Conservation (phyloP, 2,797 vertebrate species). For the Alca torda region DNA sequence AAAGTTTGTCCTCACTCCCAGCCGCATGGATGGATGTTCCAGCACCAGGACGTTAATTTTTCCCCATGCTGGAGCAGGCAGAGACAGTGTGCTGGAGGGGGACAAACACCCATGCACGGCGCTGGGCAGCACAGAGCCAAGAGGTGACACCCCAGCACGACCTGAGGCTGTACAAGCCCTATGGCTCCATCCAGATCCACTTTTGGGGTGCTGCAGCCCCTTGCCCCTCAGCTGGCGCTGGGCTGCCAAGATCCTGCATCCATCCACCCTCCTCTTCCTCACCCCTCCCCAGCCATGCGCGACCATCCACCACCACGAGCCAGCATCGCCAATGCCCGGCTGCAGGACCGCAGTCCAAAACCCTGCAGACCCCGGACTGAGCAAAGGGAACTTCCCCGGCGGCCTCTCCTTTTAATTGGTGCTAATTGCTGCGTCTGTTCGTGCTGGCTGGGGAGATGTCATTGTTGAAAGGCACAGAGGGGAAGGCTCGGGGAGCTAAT, state of each 20-base stretch:
- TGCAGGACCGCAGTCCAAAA: not conserved
- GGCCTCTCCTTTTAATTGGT: conserved; percentile 72
- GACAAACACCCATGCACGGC: not conserved
- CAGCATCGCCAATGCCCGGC: not conserved
- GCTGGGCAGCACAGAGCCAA: not conserved
- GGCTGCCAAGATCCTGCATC: not conserved
- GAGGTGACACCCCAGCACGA: not conserved
- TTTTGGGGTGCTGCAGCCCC: not conserved
- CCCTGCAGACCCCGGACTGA: not conserved
- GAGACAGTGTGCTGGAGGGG: not conserved
- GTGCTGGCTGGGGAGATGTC: conserved; percentile 68
- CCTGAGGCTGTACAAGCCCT: not conserved
- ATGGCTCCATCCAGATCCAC: not conserved
- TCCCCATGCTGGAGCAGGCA: not conserved
- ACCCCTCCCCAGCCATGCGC: not conserved
- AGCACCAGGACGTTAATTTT: not conserved
- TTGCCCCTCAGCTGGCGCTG: not conserved
- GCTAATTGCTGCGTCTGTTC: conserved; percentile 73
- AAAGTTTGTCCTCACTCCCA: not conserved
- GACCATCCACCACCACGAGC: not conserved
- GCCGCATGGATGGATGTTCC: not conserved
- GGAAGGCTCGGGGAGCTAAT: conserved; percentile 65
- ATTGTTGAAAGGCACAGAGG: conserved; percentile 68
- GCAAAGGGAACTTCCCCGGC: conserved; percentile 48
- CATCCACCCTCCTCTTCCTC: not conserved